A percentile compares a stretch with the other conserved stretches of the same genome.
Conservation (phyloP, 2,888 invertebrate species). For the Nowickia ferox region DNA sequence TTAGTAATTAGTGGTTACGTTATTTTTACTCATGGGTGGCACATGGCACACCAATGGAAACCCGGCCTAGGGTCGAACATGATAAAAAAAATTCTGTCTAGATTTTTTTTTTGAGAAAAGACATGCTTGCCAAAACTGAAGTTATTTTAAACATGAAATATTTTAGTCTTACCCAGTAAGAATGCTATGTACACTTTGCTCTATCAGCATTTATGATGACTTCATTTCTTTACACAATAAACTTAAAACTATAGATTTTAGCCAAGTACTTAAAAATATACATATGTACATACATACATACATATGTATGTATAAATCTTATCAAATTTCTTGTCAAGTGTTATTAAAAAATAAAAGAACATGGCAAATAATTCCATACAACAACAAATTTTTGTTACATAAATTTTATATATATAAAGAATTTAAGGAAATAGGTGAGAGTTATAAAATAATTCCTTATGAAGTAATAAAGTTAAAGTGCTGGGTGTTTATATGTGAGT, state of each 20-base stretch:
- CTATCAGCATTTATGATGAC: neutral
- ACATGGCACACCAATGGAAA: too few species aligned
- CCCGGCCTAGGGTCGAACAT: too few species aligned
- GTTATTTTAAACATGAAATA: neutral
- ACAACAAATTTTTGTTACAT: conserved; percentile 5
- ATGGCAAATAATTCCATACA: conserved; percentile 21
- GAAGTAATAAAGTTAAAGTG: conserved; percentile 12
- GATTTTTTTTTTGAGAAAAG: too few species aligned
- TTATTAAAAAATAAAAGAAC: conserved; percentile 19
- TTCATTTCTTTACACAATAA: neutral
- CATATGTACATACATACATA: conserved; percentile 1
- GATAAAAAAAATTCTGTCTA: too few species aligned
- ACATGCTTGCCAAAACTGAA: too few species aligned
- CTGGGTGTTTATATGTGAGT: neutral
- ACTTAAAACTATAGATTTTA: conserved; percentile 19
- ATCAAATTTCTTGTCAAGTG: conserved; percentile 47
- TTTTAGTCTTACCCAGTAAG: neutral
- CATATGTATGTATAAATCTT: conserved; percentile 27
- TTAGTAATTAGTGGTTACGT: too few species aligned
- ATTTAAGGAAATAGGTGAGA: neutral
- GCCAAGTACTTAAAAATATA: conserved; percentile 25
- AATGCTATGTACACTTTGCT: neutral
- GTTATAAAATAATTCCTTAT: neutral
- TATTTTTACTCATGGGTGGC: too few species aligned
- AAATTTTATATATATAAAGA: conserved; percentile 22